These are phyloP conservation scores for Dasyprocta punctata DNA, from an alignment of 2,113 vertebrate genomes.

Conservation along the genomic window DNA sequence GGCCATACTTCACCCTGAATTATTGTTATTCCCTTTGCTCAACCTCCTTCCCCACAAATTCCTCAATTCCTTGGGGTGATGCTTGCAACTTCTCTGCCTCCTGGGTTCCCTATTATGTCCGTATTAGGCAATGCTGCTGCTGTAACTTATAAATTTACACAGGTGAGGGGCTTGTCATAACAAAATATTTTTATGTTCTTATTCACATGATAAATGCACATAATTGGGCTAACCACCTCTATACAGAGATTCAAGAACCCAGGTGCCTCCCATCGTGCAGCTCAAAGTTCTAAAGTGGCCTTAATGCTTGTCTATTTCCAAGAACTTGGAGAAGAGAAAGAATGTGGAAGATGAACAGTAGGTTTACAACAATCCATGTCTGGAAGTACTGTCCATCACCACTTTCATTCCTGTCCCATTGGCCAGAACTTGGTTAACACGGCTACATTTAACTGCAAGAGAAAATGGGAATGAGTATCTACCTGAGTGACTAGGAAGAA, in stretches of 20 bases:
- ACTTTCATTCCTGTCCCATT: background rate
- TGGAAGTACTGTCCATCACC: background rate
- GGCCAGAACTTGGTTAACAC: background rate
- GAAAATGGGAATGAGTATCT: background rate
- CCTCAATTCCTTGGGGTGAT: background rate
- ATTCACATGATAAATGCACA: background rate
- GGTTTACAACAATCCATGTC: background rate
- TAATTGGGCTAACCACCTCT: background rate
- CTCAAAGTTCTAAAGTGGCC: background rate
- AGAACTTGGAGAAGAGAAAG: background rate
- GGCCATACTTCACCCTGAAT: background rate
- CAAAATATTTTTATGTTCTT: background rate
- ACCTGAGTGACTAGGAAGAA: background rate
- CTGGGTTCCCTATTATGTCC: background rate
- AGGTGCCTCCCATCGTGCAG: no score
- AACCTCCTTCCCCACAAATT: background rate
- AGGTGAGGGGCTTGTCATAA: background rate
- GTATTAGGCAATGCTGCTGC: background rate
- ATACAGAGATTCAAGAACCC: no score
- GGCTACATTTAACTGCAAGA: background rate
- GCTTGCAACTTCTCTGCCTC: conserved; percentile 7
- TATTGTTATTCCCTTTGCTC: background rate
- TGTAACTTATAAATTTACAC: background rate
- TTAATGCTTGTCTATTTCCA: background rate
- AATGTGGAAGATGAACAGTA: background rate